Base-by-base conservation (phyloP, 2,888 invertebrate genomes). In the Amphipoea lucens region DNA sequence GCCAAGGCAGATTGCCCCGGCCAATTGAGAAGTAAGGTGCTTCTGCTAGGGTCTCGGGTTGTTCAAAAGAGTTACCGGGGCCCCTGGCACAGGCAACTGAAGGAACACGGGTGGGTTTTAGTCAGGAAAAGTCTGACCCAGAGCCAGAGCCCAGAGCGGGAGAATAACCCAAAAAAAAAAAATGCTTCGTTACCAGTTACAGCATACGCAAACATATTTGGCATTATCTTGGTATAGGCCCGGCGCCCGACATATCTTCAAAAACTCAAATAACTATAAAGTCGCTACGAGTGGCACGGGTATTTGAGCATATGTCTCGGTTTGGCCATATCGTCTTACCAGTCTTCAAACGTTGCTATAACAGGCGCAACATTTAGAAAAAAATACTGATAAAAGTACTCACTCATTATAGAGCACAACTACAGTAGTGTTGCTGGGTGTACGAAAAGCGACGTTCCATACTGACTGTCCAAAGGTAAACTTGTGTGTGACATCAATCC, bases 401-500 rank as follows among this genome's bases (percentile, higher is more conserved):
- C 83, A 96, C 96, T 90, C 88, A 81, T 96, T 96, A 87, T 95
- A 94, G 42, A 96, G 79, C 12, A 96, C 93, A 11, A 93, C 88
- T 6, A 96, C 95, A 40, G 94, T 83, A 42, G 94, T 95, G 6
- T 92, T 91, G 2, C 85, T 73, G 0, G 96, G 96, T 94, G 48
- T 94, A 12, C 80, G 94, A 95, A n/a, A 93, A 91, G 4, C 86
- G 9, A 86, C 78, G 54, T 62, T 78, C 81, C 84, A 86, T 9
- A 86, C 12, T 23, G 73, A 78, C 5, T 63, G 5, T 3, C 78
- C 14, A 69, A 82, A 84, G 3, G 74, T 9, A 23, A 29, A 36
- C 60, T 76, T 78, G 14, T 66, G 67, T 0, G 75, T 76, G 9
- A 79, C 78, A 29, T 60, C 36, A 45, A 86, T 84, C 63, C 86